Evolutionary conservation across 2,797 vertebrate genomes (phyloP), one percentile per base, ranked within the genome.

Genomic region (Adrianichthys oophorus): DNA sequence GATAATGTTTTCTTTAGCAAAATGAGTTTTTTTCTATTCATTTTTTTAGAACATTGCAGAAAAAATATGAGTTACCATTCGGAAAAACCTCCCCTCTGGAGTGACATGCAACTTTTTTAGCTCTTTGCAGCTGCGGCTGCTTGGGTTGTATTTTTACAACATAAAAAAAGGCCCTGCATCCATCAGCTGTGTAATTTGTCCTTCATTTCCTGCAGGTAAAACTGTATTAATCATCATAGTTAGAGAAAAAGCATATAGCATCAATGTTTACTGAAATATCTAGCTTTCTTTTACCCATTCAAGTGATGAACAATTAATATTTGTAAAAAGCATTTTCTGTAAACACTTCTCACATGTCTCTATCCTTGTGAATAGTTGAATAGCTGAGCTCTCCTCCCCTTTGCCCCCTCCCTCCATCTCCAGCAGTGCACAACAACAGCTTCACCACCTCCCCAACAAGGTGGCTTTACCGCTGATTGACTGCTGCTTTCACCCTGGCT

Each of bases 381-480:
- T 17, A 60, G 62, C 62, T 53, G 56, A 59, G 59, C 45, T 69
- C 48, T 65, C 58, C 62, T 68, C 74, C 65, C 75, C 71, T 56
- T 59, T 47, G 62, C 57, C 63, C 68, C n/a, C 18, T 54, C 47
- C 52, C 40, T 45, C 48, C 41, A 54, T 67, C 68, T 52, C 65
- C 52, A 67, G 52, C 47, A 32, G 76, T 40, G 49, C 81, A 89
- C 80, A 82, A 82, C 87, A 67, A 69, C 60, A 32, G n/a, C 53
- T 62, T 72, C 64, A 71, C 45, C 65, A 59, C 81, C 72, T 65
- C 62, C 66, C 59, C 69, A 16, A 7, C 68, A 73, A 72, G 70
- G 67, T 69, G 72, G 70, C 83, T 86, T 87, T 85, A 68, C 76
- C 23, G 53, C 59, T 87, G 88, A 90, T 70, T 79, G 76, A 83